phyloP scores from a whole-genome alignment of 2,113 vertebrate genomes.

The Mobula birostris region DNA sequence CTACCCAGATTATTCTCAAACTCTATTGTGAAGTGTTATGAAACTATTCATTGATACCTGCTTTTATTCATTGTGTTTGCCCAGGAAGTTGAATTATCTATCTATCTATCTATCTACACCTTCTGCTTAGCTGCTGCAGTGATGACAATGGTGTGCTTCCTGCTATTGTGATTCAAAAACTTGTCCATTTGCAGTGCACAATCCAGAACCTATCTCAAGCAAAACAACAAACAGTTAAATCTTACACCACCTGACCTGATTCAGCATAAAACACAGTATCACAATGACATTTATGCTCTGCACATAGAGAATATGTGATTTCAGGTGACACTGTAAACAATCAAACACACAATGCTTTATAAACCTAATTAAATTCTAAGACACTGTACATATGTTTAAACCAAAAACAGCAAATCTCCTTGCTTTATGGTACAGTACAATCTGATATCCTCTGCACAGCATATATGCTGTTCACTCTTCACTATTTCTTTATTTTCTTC shows the following conservation, averaged over 20 bases:
- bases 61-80: not conserved
- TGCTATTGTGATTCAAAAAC: not conserved
- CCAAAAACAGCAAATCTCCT: not conserved
- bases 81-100: not conserved
- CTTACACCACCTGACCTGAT: not conserved
- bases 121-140: not conserved
- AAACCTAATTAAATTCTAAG: not conserved
- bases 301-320: not conserved
- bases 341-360: not conserved
- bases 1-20: not conserved
- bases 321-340: conserved; percentile 2
- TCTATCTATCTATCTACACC: not conserved
- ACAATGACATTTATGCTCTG: not conserved
- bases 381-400: not conserved
- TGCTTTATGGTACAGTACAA: not conserved
- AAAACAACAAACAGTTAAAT: not conserved
- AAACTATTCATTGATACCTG: not conserved
- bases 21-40: not conserved
- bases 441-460: not conserved
- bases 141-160: too few relatives aligned
- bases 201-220: not conserved
- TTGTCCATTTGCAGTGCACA: not conserved
- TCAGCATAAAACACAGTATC: not conserved
- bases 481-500: not conserved
- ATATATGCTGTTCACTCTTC: not conserved